Conservation (phyloP, 2,113 vertebrate species). For the Opisthocomus hoazin region DNA sequence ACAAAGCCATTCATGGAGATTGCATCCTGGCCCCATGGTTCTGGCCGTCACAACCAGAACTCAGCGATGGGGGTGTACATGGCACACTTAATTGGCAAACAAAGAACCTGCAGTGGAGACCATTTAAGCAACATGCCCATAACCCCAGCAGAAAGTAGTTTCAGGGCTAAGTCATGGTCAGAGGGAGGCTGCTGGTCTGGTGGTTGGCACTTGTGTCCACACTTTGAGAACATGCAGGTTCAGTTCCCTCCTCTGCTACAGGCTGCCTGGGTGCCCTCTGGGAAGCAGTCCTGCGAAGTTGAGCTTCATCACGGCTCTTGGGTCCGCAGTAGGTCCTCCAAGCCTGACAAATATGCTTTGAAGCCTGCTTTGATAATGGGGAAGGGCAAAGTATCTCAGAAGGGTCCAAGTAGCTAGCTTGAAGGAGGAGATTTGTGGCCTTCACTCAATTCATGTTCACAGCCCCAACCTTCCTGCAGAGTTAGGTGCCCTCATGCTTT, state of each 20-base stretch:
- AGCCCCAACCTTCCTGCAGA: background rate
- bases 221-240: background rate
- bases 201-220: fast-evolving
- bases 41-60: background rate
- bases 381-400: background rate
- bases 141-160: background rate
- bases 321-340: background rate
- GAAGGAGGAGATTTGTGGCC: background rate
- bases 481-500: background rate
- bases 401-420: background rate
- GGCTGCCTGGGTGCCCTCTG: background rate
- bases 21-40: background rate
- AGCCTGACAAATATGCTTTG: background rate
- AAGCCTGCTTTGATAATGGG: fast-evolving
- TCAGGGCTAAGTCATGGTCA: background rate
- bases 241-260: background rate
- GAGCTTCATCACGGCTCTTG: background rate
- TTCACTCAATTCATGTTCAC: background rate
- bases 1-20: background rate
- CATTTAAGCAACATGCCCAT: background rate
- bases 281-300: background rate
- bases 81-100: no score
- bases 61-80: background rate
- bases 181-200: background rate
- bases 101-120: background rate